Evolutionary conservation across 2,888 invertebrate species (phyloP), one percentile per base, ranked within the genome.

Genomic region (Erebia epiphron): DNA sequence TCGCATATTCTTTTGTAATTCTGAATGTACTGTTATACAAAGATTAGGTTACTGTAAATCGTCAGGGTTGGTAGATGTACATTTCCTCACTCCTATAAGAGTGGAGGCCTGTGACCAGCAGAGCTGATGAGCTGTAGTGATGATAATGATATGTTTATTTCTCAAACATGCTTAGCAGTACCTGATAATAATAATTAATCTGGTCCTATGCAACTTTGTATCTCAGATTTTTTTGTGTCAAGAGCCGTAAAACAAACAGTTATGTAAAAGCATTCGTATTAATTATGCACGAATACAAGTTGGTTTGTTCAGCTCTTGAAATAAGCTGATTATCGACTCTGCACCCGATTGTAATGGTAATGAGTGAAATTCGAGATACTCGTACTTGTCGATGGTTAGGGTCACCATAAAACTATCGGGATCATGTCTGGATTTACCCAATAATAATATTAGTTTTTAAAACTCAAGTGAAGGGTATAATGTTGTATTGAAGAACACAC

Each of bases 271-370:
- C 68, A 60, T 62, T 67, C 73, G 65, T 75, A 74, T 75, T 75
- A 77, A 76, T 74, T 75, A 75, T 78, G 77, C 77, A 77, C 79
- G 77, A 64, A 76, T 78, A 76, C 68, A 50, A 50, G 69, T 74
- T 67, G 70, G 80, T 85, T 84, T 84, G 82, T 77, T 78, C 75
- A 82, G 79, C 82, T 78, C 82, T 84, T 78, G 75, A 83, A 75
- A 69, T 74, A 68, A 73, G 73, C 76, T 73, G 77, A 80, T 81
- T 77, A 80, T 79, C 75, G 74, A 67, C 75, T 71, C n/a, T n/a
- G n/a, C 70, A 72, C 67, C 73, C 78, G 77, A 83, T 84, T 83
- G 83, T 83, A 70, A 84, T 85, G 84, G 78, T 82, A 85, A 85
- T 84, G 75, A 82, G 82, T 77, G 83, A 83, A 82, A 84, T 81